Evolutionary conservation across 2,888 invertebrate species (phyloP).

Genomic region (Chrysina gloriosa): DNA sequence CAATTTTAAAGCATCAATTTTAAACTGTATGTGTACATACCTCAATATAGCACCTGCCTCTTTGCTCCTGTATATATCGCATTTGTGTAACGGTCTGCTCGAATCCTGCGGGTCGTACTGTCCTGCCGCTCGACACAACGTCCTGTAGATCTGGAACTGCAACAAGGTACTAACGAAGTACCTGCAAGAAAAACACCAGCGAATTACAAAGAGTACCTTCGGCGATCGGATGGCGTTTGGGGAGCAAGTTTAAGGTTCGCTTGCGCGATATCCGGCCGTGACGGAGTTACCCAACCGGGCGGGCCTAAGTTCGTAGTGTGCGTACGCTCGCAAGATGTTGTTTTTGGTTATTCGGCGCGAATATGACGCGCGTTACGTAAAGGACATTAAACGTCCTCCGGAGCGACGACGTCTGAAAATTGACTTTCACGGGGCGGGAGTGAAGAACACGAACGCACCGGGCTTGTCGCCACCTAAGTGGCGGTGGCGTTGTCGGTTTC

Average conservation of each 20-base stretch:
- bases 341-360: conserved; percentile 10
- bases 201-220: conserved; percentile 7
- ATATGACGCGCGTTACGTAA: conserved; percentile 58
- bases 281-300: neutral
- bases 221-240: neutral
- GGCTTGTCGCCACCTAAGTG: conserved; percentile 45
- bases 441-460: conserved; percentile 13
- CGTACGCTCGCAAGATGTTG: conserved; percentile 46
- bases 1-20: neutral
- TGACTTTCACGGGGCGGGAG: conserved; percentile 58
- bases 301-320: neutral
- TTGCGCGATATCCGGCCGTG: neutral
- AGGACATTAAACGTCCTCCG: conserved; percentile 57
- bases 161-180: conserved; percentile 93
- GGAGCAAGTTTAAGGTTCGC: conserved; percentile 41
- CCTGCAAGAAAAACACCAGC: conserved; percentile 69
- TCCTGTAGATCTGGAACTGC: conserved; percentile 92
- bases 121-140: conserved; percentile 84
- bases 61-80: conserved; percentile 89
- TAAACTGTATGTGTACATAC: conserved; percentile 69
- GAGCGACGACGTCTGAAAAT: conserved; percentile 53
- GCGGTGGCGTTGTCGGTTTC: conserved; percentile 61
- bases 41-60: conserved; percentile 87
- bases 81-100: conserved; percentile 83
- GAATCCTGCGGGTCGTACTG: conserved; percentile 82